Base-by-base conservation (phyloP, 2,888 invertebrate genomes). In the Plebejus argus region DNA sequence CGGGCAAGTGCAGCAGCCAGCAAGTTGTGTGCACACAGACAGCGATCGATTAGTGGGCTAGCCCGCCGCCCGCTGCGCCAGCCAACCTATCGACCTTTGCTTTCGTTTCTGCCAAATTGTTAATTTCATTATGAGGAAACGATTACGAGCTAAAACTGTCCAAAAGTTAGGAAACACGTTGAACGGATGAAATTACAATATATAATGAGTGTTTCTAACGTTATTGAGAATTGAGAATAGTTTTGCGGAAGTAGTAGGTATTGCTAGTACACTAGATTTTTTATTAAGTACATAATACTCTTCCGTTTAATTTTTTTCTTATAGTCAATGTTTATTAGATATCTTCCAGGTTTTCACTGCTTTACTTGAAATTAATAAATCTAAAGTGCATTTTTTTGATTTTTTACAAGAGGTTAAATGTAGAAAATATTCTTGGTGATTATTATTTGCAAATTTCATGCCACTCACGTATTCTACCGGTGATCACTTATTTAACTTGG, bases 401-500 rank as follows among this genome's bases (percentile, higher is more conserved):
- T 66, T 23, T 28, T 28, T 66, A 15, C 28, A 12, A 20, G 12
- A 4, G 12, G 23, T 15, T 28, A 6, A 12, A 28, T 28, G 23
- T 66, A 28, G 45, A 66, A 76, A 20, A 39, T 66, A 56, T n/a
- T 20, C 8, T 33, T 18, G 23, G 58, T 56, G 84, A 82, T 83
- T 78, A 85, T 87, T 89, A 53, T 53, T 53, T 18, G 53, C 53
- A 18, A 53, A 53, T 18, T 78, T 81, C 81, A 84, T 87, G 85
- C 93, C 82, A 82, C 83, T 89, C 92, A 91, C 93, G 93, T 92
- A 85, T 79, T 81, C 85, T 87, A 85, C 88, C 90, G 89, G 91
- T 92, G 91, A 93, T 93, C 91, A 91, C 91, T 93, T 93, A 93
- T 93, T 93, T 93, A 92, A 91, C 92, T 91, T 88, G 84, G 85